These are phyloP conservation scores for Thalassophryne amazonica DNA, from an alignment of 2,797 vertebrate species.

Conservation along the genomic window DNA sequence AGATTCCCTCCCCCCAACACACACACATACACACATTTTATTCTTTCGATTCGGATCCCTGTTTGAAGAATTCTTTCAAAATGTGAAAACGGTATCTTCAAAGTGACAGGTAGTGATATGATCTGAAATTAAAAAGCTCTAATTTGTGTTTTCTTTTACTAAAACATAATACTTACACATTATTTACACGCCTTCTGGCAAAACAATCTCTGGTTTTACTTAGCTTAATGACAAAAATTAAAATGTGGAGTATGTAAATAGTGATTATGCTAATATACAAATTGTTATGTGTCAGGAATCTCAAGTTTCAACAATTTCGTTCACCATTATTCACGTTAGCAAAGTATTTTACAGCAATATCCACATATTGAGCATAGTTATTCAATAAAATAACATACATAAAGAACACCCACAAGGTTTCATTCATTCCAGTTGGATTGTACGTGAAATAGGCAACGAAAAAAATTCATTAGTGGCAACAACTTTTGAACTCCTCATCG, in stretches of 20 bases:
- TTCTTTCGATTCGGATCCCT: slow-evolving; percentile 60
- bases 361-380: slow-evolving; percentile 77
- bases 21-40: slow-evolving; percentile 49
- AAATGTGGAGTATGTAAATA: slow-evolving; percentile 79
- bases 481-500: slow-evolving; percentile 38
- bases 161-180: slow-evolving; percentile 74
- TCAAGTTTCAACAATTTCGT: slow-evolving; percentile 78
- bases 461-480: slow-evolving; percentile 30
- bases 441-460: slow-evolving; percentile 37
- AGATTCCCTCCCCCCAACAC: too few species aligned
- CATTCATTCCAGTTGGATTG: slow-evolving; percentile 59
- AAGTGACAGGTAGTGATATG: slow-evolving; percentile 45
- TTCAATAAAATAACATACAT: slow-evolving; percentile 72
- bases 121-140: slow-evolving; percentile 48
- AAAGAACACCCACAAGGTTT: slow-evolving; percentile 64
- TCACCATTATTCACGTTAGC: slow-evolving; percentile 83
- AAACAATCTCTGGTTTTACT: slow-evolving; percentile 41
- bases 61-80: slow-evolving; percentile 53
- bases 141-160: slow-evolving; percentile 45
- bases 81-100: slow-evolving; percentile 43
- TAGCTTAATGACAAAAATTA: slow-evolving; percentile 38
- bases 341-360: slow-evolving; percentile 85
- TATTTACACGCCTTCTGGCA: slow-evolving; percentile 74
- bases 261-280: slow-evolving; percentile 79
- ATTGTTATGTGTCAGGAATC: slow-evolving; percentile 75